Percentiles rank a stretch among this genome's conserved stretches.
Evolutionary conservation across 2,888 invertebrate species (phyloP).

Genomic region (Brachypalpus laphriformis): DNA sequence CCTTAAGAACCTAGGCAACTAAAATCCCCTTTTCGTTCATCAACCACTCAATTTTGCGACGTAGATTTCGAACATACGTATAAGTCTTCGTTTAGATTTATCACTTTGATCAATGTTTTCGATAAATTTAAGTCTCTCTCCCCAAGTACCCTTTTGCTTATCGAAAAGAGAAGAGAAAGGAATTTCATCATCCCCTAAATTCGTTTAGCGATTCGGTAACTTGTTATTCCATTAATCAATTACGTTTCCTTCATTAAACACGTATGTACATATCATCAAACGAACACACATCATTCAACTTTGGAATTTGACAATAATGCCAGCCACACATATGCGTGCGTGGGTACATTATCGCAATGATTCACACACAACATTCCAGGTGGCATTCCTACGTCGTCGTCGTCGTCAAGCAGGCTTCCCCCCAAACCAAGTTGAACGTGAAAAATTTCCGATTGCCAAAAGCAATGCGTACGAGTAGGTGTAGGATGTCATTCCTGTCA

Average conservation of each 20-base stretch:
- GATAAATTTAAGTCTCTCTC: background rate
- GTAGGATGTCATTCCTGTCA: background rate
- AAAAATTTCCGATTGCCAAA: constrained; percentile 4
- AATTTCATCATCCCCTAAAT: constrained; percentile 1
- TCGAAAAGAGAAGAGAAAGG: background rate
- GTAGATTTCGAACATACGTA: background rate
- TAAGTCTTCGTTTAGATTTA: background rate
- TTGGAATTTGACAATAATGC: constrained; percentile 31
- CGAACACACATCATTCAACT: constrained; percentile 14
- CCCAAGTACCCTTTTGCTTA: too few species aligned
- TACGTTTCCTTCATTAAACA: constrained; percentile 20
- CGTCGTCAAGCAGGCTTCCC: background rate
- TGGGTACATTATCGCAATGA: constrained; percentile 9
- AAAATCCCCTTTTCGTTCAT: too few species aligned
- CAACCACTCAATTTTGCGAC: background rate
- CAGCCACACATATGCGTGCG: background rate
- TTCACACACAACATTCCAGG: constrained; percentile 14
- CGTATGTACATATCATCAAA: constrained; percentile 17
- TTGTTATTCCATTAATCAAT: constrained; percentile 40
- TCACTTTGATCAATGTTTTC: background rate
- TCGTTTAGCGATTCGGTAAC: constrained; percentile 28
- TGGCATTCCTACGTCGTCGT: background rate
- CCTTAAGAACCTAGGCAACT: too few species aligned
- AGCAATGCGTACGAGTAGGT: background rate
- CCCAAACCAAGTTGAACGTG: background rate